Evolutionary conservation across 2,113 vertebrate genomes (phyloP).

Genomic region (Amblyopsis rosae): DNA sequence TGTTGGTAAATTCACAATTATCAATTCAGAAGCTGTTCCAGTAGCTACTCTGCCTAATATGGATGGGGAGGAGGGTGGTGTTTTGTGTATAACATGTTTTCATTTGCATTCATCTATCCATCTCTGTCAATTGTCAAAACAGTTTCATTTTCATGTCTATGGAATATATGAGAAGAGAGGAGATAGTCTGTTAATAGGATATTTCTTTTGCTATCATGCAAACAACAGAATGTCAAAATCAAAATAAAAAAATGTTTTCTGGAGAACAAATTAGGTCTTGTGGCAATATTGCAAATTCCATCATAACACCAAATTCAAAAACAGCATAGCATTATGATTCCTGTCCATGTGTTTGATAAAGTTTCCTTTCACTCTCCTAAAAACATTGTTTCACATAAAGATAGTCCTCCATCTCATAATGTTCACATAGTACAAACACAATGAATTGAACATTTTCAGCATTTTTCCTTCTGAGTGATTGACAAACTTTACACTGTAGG

Average conservation of each 20-base stretch:
- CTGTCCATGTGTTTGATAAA: conserved; percentile 33
- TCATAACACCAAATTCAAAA: conserved; percentile 42
- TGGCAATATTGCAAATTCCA: conserved; percentile 49
- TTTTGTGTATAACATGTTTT: conserved; percentile 43
- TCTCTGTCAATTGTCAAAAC: conserved; percentile 66
- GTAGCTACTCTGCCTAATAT: conserved; percentile 39
- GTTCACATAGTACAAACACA: conserved; percentile 16
- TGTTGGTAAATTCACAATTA: conserved; percentile 44
- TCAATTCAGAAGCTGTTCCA: conserved; percentile 55
- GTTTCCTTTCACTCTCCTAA: conserved; percentile 34
- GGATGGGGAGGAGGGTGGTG: conserved; percentile 3
- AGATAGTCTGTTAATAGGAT: conserved; percentile 72
- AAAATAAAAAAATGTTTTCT: conserved; percentile 53
- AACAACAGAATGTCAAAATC: conserved; percentile 74
- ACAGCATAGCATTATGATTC: conserved; percentile 34
- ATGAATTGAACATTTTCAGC: conserved; percentile 1
- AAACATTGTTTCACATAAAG: conserved; percentile 7
- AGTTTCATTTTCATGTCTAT: conserved; percentile 72
- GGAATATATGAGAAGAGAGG: conserved; percentile 71
- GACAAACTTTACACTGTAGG: conserved; percentile 15
- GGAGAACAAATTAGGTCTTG: conserved; percentile 64
- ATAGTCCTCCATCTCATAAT: too few relatives aligned
- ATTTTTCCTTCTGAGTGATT: conserved; percentile 9
- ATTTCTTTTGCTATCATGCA: conserved; percentile 68
- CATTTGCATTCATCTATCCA: conserved; percentile 73